Evolutionary conservation across 2,113 vertebrate genomes (phyloP).

Genomic region (Bothrops jararaca): DNA sequence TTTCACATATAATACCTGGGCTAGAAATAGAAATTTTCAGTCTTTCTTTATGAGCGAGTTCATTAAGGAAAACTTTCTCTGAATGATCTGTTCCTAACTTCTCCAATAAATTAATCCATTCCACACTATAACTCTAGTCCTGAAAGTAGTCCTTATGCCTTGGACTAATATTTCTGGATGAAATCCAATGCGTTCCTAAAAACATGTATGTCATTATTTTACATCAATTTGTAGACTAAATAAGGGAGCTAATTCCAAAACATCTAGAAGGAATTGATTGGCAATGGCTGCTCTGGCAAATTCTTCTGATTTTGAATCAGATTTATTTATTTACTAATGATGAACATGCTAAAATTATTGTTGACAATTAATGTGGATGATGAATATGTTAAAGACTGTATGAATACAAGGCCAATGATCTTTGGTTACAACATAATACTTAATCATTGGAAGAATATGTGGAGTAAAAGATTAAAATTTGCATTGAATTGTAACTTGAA

Average conservation of each 20-base stretch:
- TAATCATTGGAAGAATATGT: too few species aligned
- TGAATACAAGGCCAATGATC: too few species aligned
- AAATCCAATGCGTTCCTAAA: background rate
- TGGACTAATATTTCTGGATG: background rate
- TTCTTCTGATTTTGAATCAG: background rate
- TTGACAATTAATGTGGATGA: too few species aligned
- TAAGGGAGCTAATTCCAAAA: too few species aligned
- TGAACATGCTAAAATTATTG: too few species aligned
- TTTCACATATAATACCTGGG: too few species aligned
- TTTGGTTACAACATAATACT: too few species aligned
- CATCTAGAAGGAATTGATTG: background rate
- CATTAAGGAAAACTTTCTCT: background rate
- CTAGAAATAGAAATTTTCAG: background rate
- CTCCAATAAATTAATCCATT: background rate
- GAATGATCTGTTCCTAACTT: background rate
- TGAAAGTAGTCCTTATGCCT: background rate
- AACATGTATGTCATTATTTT: background rate
- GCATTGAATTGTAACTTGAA: too few species aligned
- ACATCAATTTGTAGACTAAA: too few species aligned
- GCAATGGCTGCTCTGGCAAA: background rate
- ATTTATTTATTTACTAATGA: too few species aligned
- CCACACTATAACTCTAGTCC: background rate
- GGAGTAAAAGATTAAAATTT: too few species aligned
- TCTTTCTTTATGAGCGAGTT: background rate
- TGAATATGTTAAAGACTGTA: too few species aligned